Percentiles rank a stretch among this genome's conserved stretches.
phyloP scores from a whole-genome alignment of 2,888 invertebrate genomes.

The Drosophila tanythrix region DNA sequence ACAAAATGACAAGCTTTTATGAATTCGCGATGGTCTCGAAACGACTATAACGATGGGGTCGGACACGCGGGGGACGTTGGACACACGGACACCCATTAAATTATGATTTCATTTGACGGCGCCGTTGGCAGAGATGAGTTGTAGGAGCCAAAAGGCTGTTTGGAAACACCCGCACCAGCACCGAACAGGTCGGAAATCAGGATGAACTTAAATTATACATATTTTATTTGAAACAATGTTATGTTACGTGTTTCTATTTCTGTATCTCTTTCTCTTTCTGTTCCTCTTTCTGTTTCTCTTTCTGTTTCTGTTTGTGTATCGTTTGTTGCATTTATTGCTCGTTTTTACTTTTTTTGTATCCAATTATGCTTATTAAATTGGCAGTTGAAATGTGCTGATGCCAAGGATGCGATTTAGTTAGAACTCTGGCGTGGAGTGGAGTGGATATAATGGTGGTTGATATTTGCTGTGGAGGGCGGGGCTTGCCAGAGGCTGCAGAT shows the following conservation, averaged over 20 bases:
- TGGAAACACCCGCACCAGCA: conserved; percentile 50
- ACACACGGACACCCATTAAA: conserved; percentile 55
- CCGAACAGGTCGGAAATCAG: conserved; percentile 63
- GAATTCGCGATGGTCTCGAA: conserved; percentile 62
- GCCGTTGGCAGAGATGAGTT: conserved; percentile 15
- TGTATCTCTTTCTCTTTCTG: background rate
- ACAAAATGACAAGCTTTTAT: conserved; percentile 77
- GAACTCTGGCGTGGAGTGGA: background rate
- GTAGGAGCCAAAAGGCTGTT: conserved; percentile 3
- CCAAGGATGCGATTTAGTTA: conserved; percentile 15
- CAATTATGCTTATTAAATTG: conserved; percentile 79
- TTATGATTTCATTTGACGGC: conserved; percentile 71
- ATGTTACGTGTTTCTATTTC: conserved; percentile 33
- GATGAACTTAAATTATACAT: conserved; percentile 68
- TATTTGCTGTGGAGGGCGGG: background rate
- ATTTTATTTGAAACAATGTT: conserved; percentile 36
- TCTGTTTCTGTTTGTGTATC: conserved; percentile 1
- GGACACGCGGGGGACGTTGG: background rate
- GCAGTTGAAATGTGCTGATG: conserved; percentile 65
- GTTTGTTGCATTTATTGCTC: conserved; percentile 18
- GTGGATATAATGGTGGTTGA: background rate
- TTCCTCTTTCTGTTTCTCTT: background rate
- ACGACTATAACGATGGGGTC: conserved; percentile 18
- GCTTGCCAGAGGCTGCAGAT: conserved; percentile 31
- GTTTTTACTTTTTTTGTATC: conserved; percentile 23